These are phyloP conservation scores for Meriones unguiculatus DNA, from an alignment of 2,113 vertebrate species.

Conservation along the genomic window DNA sequence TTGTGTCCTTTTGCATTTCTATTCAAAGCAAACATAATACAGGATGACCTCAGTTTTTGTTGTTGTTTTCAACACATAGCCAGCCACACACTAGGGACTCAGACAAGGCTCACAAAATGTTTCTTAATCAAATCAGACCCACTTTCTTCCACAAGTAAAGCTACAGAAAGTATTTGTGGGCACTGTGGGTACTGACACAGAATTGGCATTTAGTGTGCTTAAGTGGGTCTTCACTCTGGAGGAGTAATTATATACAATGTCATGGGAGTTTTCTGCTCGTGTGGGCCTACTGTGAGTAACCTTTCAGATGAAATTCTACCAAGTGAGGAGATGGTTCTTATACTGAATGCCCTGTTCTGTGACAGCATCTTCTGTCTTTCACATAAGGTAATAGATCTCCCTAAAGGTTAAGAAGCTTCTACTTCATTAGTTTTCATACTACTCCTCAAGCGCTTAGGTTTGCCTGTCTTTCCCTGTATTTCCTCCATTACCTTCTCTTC, in stretches of 20 bases:
- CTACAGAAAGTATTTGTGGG: not conserved
- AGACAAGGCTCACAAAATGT: not conserved
- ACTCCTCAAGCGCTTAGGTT: not conserved
- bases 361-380: conserved; percentile 40
- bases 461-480: not conserved
- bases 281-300: not conserved
- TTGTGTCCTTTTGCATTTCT: not conserved
- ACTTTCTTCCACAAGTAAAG: not conserved
- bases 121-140: conserved; percentile 49
- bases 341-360: not conserved
- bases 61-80: not conserved
- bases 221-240: not conserved
- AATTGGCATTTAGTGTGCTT: not conserved
- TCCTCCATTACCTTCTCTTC: not conserved
- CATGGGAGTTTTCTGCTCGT: not conserved
- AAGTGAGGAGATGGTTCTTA: not conserved
- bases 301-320: conserved; percentile 14
- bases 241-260: conserved; percentile 23
- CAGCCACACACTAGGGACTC: not conserved
- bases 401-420: not conserved
- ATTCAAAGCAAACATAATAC: conserved; percentile 32
- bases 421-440: not conserved
- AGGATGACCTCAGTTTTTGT: not conserved
- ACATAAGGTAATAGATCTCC: not conserved
- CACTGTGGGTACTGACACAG: not conserved